These are phyloP conservation scores for Pipistrellus pygmaeus DNA, from an alignment of 2,797 vertebrate genomes.

Conservation along the genomic window DNA sequence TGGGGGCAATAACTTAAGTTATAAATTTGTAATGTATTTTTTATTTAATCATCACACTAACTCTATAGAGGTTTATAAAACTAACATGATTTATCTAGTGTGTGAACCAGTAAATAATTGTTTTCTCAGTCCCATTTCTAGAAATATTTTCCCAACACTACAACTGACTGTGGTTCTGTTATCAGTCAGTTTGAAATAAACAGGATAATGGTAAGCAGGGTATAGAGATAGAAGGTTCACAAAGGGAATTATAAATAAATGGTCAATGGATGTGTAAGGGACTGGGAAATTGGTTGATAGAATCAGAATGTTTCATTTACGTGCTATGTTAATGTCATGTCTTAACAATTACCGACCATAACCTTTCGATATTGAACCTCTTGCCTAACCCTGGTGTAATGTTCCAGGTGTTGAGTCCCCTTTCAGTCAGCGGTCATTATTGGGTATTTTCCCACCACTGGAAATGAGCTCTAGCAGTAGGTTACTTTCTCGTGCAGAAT, in stretches of 20 bases:
- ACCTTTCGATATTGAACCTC: background rate
- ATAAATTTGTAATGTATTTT: background rate
- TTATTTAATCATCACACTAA: background rate
- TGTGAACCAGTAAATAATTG: background rate
- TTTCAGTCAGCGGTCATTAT: slow-evolving; percentile 7
- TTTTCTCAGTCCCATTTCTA: background rate
- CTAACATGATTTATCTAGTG: background rate
- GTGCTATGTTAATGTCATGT: background rate
- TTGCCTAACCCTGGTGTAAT: background rate
- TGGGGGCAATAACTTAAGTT: background rate
- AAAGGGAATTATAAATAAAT: background rate
- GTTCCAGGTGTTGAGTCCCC: background rate
- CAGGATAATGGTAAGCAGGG: background rate
- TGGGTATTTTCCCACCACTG: slow-evolving; percentile 24
- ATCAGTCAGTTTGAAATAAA: background rate
- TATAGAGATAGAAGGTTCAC: background rate
- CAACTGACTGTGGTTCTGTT: background rate
- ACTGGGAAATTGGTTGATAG: background rate
- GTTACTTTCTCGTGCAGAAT: slow-evolving; percentile 52
- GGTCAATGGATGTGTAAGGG: background rate
- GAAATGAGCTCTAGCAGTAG: slow-evolving; percentile 42
- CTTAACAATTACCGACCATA: background rate
- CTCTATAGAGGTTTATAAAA: slow-evolving; percentile 2
- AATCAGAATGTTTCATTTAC: slow-evolving; percentile 4
- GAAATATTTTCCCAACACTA: background rate